These are phyloP conservation scores for Gymnocheta viridis DNA, from an alignment of 2,888 invertebrate species.

Conservation along the genomic window DNA sequence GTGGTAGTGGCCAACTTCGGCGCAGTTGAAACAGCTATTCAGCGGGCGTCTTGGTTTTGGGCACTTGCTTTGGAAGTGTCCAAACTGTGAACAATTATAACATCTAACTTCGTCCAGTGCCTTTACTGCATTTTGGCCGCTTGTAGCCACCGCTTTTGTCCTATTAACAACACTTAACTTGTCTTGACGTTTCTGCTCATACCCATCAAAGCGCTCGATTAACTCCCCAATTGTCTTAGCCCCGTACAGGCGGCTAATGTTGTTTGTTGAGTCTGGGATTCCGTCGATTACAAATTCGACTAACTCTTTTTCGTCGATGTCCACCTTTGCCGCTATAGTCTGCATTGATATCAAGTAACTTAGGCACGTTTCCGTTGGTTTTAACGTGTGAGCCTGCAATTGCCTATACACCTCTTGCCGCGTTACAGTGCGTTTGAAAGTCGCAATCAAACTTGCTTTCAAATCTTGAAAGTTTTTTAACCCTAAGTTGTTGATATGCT, in stretches of 20 bases:
- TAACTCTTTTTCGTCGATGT: slow-evolving; percentile 37
- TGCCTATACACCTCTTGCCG: slow-evolving; percentile 52
- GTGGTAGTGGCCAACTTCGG: slow-evolving; percentile 36
- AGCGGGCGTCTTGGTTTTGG: slow-evolving; percentile 42
- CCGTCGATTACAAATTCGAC: slow-evolving; percentile 55
- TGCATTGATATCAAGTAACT: slow-evolving; percentile 49
- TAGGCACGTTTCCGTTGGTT: slow-evolving; percentile 26
- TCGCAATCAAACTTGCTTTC: slow-evolving; percentile 26
- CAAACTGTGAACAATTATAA: slow-evolving; percentile 44
- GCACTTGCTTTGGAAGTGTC: slow-evolving; percentile 42
- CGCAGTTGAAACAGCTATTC: slow-evolving; percentile 44
- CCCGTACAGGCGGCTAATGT: slow-evolving; percentile 36
- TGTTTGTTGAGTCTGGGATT: slow-evolving; percentile 43
- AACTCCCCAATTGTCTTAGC: slow-evolving; percentile 37
- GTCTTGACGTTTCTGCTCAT: slow-evolving; percentile 12
- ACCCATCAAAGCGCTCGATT: slow-evolving; percentile 22
- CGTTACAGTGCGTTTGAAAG: slow-evolving; percentile 39
- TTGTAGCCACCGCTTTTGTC: background rate
- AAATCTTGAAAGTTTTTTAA: slow-evolving; percentile 32
- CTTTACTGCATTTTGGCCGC: background rate
- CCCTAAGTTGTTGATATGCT: slow-evolving; percentile 11
- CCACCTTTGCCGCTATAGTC: slow-evolving; percentile 38
- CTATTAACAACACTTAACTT: background rate
- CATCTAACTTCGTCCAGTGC: slow-evolving; percentile 8
- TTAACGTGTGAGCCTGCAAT: slow-evolving; percentile 17